Base-by-base conservation (phyloP, 1,140 invertebrate species). In the Physella acuta region DNA sequence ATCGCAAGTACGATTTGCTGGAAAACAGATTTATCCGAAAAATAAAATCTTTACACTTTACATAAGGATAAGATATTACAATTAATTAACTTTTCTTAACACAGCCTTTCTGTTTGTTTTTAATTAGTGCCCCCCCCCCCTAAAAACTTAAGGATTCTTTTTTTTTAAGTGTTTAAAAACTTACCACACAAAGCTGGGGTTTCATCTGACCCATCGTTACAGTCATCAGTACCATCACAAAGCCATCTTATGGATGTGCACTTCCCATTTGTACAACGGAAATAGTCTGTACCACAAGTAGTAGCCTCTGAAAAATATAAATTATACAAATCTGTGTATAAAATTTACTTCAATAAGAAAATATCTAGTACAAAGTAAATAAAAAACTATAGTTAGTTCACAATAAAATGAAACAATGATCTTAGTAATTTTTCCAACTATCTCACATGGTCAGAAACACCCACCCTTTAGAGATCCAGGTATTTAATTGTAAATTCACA, bases 161-260 rank as follows among this genome's bases (percentile, higher is more conserved):
- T n/a, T n/a, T n/a, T n/a, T n/a, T n/a, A n/a, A n/a, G n/a, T n/a
- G n/a, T n/a, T n/a, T n/a, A n/a, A n/a, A n/a, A n/a, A n/a, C n/a
- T n/a, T n/a, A n/a, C n/a, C n/a, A n/a, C n/a, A n/a, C n/a, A n/a
- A n/a, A n/a, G n/a, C n/a, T n/a, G n/a, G n/a, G n/a, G 60, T n/a
- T 31, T 65, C 62, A 65, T 65, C 62, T 24, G 62, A 26, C 51
- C 49, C 39, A 53, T 65, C 36, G 16, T 49, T 31, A 53, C 62
- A 65, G 17, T 65, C 51, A 65, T 52, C 49, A 65, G 20, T 44
- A 53, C 26, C 26, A 52, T 65, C 36, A 65, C 62, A 65, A 17
- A 31, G 30, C 30, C 24, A 14, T 28, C 33, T 2, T 33, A 52
- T 49, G 30, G 30, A 24, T 16, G 52, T 65, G 36, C 62, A 65